Base-by-base conservation (phyloP, 2,888 invertebrate species). In the Polymixis lichenea region DNA sequence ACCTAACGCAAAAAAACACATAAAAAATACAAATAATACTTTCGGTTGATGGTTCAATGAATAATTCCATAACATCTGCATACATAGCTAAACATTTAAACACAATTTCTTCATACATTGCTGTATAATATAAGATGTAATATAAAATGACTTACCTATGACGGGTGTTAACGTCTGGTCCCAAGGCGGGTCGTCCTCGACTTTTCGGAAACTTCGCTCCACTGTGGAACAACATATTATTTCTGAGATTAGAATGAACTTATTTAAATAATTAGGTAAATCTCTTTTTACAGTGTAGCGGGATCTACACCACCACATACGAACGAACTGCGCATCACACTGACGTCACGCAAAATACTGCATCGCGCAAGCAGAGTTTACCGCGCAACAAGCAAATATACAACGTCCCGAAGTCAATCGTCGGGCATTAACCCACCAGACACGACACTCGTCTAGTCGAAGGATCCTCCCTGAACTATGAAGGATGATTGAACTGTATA, bases 121-220 rank as follows among this genome's bases (percentile, higher is more conserved):
- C 5, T 46, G 46, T 8, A 17, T 28, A 66, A 13, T 64, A 25
- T 22, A 28, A 22, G 15, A 51, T 22, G 32, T 32, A 49, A 72
- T 61, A 56, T 19, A 72, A 28, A 58, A 13, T 13, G 69, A 90
- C 93, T 90, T 53, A 93, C 93, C 93, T 81, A 90, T 86, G 0
- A 89, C 85, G 5, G 91, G 92, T 17, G 92, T 92, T 1, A 92
- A 83, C 7, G 94, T 92, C 79, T 90, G 91, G 75, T 95, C 96
- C 94, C 94, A 94, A 8, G 91, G 86, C 53, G 90, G 91, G 0
- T 96, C 96, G 78, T 96, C 96, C 61, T 96, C 96, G 22, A 91
- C 84, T 82, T 95, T 96, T 0, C 96, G 92, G 61, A 93, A 91
- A 86, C 94, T 95, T 22, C 95, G 89, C 75, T 96, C 96, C 95